Evolutionary conservation across 2,113 vertebrate species (phyloP).

Genomic region (Triplophysa siluroides): DNA sequence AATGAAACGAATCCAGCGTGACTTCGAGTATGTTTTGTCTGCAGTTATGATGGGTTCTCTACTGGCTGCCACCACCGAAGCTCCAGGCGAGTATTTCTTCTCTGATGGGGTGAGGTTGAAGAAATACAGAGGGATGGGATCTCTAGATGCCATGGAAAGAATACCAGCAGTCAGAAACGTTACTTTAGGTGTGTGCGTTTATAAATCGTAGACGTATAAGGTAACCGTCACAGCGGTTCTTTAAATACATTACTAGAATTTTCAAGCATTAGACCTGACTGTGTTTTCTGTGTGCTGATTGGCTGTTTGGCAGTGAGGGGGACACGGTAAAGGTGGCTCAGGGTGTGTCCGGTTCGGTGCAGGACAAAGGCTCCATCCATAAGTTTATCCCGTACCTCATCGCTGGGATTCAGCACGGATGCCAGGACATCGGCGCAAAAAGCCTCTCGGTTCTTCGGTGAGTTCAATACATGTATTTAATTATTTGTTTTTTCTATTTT

Average conservation of each 20-base stretch:
- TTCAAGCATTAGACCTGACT: background rate
- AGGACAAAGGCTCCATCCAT: constrained; percentile 93
- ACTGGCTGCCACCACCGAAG: constrained; percentile 87
- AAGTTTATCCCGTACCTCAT: constrained; percentile 92
- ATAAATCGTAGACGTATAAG: background rate
- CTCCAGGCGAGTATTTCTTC: constrained; percentile 92
- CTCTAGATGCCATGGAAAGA: constrained; percentile 92
- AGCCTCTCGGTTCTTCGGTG: constrained; percentile 89
- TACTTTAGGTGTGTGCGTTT: constrained; percentile 80
- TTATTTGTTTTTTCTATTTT: background rate
- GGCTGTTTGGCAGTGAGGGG: constrained; percentile 76
- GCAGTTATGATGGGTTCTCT: constrained; percentile 94
- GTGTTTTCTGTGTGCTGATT: background rate
- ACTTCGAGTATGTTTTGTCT: background rate
- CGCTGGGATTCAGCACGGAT: constrained; percentile 90
- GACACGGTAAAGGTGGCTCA: constrained; percentile 91
- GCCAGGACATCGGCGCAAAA: constrained; percentile 90
- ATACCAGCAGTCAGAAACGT: constrained; percentile 87
- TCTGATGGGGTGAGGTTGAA: constrained; percentile 89
- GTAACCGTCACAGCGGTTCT: no score
- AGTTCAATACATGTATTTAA: constrained; percentile 31
- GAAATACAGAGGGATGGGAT: constrained; percentile 95
- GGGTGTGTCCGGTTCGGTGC: constrained; percentile 88
- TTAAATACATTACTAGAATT: background rate
- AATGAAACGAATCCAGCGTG: background rate